A percentile compares a stretch with the other conserved stretches of the same genome.
Evolutionary conservation across 53 echinoderm and acorn worm species (phyloP).

Genomic region (Echinometra lucunter): DNA sequence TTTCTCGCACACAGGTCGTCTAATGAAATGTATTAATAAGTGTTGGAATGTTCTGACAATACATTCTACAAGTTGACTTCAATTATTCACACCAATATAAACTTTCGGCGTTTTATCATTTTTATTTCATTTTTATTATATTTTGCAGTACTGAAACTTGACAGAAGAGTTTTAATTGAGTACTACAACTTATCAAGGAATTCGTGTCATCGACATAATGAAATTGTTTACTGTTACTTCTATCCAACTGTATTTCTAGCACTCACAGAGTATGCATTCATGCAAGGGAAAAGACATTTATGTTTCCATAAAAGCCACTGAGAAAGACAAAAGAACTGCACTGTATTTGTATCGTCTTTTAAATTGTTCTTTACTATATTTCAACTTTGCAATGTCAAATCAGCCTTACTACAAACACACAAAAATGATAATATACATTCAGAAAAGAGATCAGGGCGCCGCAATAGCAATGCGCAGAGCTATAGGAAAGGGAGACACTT

Average conservation of each 20-base stretch:
- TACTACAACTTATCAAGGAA: too few species aligned
- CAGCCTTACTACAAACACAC: neutral
- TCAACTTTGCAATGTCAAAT: too few species aligned
- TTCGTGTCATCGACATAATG: too few species aligned
- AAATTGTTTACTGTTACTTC: too few species aligned
- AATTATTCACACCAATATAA: neutral
- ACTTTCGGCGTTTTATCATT: neutral
- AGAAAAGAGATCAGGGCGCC: neutral
- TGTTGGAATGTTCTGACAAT: neutral
- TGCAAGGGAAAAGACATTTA: too few species aligned
- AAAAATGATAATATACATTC: neutral
- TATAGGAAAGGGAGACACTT: neutral
- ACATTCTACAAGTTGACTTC: conserved; percentile 1
- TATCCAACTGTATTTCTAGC: too few species aligned
- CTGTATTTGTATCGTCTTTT: too few species aligned
- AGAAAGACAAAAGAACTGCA: too few species aligned
- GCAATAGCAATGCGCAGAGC: neutral
- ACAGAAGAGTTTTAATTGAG: neutral
- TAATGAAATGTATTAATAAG: neutral
- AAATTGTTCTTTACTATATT: too few species aligned
- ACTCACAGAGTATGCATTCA: too few species aligned
- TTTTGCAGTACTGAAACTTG: neutral
- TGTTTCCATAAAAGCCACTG: too few species aligned
- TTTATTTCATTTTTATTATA: neutral
- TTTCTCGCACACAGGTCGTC: neutral